Evolutionary conservation across 2,888 invertebrate genomes (phyloP).

Genomic region (Brenthis daphne): DNA sequence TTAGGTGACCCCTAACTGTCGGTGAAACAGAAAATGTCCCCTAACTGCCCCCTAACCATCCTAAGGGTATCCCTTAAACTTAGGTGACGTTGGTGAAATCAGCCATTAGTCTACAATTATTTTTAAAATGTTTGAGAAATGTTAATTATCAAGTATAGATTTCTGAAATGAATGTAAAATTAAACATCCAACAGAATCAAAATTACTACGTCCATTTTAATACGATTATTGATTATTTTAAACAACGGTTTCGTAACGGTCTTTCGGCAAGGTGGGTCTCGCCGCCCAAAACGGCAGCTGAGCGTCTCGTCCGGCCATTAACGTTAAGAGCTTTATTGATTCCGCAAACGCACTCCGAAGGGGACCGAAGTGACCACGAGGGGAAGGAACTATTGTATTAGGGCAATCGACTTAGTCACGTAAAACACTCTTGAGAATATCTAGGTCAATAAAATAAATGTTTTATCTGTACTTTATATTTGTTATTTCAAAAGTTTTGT

Average conservation of each 20-base stretch:
- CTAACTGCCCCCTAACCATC: no score
- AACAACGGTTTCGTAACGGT: constrained; percentile 4
- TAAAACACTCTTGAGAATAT: constrained; percentile 11
- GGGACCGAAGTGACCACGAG: constrained; percentile 36
- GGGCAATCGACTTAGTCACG: constrained; percentile 17
- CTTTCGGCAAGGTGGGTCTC: constrained; percentile 14
- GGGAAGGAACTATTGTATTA: constrained; percentile 26
- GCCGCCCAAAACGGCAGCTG: constrained; percentile 36
- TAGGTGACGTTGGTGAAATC: no score
- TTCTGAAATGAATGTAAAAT: no score
- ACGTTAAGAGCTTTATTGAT: constrained; percentile 70
- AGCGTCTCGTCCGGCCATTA: constrained; percentile 51
- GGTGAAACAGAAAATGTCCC: no score
- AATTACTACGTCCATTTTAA: no score
- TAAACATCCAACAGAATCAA: no score
- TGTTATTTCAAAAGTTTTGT: not conserved
- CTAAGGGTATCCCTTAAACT: no score
- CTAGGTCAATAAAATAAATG: constrained; percentile 1
- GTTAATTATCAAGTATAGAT: no score
- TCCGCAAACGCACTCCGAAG: constrained; percentile 48
- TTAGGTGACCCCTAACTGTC: no score
- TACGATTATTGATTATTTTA: not conserved
- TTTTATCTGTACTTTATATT: not conserved
- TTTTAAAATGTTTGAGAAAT: no score
- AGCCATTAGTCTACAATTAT: no score